Conservation (phyloP, 1,140 invertebrate species). For the Drosophila melanica region DNA sequence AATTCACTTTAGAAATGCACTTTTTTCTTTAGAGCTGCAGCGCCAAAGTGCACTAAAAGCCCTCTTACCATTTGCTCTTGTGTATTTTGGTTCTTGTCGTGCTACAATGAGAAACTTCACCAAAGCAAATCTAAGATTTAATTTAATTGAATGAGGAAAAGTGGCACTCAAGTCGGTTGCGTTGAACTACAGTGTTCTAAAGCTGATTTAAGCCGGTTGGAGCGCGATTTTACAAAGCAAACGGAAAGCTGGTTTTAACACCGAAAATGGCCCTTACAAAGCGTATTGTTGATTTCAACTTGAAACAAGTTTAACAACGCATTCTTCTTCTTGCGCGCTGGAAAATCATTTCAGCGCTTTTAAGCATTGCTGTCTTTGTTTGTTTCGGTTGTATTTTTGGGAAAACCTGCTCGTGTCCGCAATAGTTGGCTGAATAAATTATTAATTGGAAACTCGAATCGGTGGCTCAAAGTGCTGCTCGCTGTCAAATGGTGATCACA, state of each 20-base stretch:
- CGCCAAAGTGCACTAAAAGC: neutral
- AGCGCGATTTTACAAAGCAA: constrained; percentile 51
- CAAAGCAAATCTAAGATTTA: constrained; percentile 57
- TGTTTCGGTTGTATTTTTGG: constrained; percentile 65
- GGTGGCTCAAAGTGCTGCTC: constrained; percentile 41
- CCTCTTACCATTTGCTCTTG: constrained; percentile 56
- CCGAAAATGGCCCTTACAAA: too few relatives aligned
- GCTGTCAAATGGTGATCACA: constrained; percentile 3
- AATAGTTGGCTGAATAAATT: constrained; percentile 84
- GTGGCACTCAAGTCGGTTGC: constrained; percentile 19
- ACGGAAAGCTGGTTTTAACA: neutral
- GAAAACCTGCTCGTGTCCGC: constrained; percentile 79
- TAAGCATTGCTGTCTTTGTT: constrained; percentile 11
- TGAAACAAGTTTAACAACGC: neutral
- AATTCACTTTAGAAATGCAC: neutral
- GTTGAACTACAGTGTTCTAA: constrained; percentile 43
- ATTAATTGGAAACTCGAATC: constrained; percentile 63
- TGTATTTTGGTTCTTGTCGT: constrained; percentile 27
- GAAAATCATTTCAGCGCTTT: constrained; percentile 12
- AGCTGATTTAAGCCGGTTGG: constrained; percentile 51
- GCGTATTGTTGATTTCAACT: too few relatives aligned
- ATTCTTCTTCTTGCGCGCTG: neutral
- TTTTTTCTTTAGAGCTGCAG: neutral
- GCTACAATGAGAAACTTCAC: constrained; percentile 56
- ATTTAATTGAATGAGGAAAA: constrained; percentile 69